Evolutionary conservation across 35 echinoderm and acorn worm species (phyloP), one percentile per base, ranked within the genome.

Genomic region (Chiridota heheva): DNA sequence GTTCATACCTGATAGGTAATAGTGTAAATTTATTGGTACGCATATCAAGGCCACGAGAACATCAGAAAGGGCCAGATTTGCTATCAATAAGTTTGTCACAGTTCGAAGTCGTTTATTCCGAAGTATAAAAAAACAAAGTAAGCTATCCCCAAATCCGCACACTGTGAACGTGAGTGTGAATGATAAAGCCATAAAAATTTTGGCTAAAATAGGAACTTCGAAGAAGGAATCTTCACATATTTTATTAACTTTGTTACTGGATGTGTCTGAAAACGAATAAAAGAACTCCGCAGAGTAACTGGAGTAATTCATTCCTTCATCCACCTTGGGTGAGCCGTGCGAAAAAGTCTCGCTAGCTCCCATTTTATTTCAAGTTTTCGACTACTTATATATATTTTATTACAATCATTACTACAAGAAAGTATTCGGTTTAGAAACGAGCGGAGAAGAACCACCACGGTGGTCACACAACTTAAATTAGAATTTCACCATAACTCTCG

Each of bases 1-100:
- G 27, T 83, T 53, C 55, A 78, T 61, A 7, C 85, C 57, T 5
- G 41, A 41, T 42, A 97, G 27, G 47, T 86, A 91, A 40, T 75
- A 87, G 38, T 91, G 68, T 7, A 91, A 63, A 44, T 77, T 68
- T 1, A 97, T 66, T 4, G 93, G 93, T 22, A 88, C 93, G 43
- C 86, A 67, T 10, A 90, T 62, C 20, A 97, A 30, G 18, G 93
- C 93, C 47, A 87, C 84, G 28, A 97, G 58, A 4, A 86, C 84
- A 67, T 97, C 93, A 2, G 93, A 97, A 0, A 86, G 65, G 2
- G 93, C 93, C n/a, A 97, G 51, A 39, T 91, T 97, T 2, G 78
- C 93, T 29, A 97, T 97, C 60, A 97, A 58, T 1, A 97, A 51
- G 58, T 97, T 97, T 17, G 93, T 97, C n/a, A 97, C 88, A 22